Evolutionary conservation across 1,140 invertebrate species (phyloP).

Genomic region (Chymomyza costata): DNA sequence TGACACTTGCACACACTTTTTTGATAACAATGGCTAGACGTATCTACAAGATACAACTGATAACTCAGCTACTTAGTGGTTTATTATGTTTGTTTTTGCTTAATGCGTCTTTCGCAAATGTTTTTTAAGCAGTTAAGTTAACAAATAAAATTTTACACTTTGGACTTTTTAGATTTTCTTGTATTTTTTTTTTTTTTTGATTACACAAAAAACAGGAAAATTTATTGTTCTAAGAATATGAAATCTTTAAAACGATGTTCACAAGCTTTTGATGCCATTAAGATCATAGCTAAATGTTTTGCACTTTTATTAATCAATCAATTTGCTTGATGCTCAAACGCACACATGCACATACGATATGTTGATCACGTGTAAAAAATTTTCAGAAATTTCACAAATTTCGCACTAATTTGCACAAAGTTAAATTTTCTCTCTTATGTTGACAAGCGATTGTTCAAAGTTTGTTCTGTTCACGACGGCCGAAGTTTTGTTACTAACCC

Average conservation of each 20-base stretch:
- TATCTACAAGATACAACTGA: conserved; percentile 45
- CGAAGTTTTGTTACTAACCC: conserved; percentile 63
- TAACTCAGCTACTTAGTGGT: conserved; percentile 44
- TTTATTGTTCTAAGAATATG: conserved; percentile 64
- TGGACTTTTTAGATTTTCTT: conserved; percentile 22
- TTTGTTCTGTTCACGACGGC: conserved; percentile 58
- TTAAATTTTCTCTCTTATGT: too few relatives aligned
- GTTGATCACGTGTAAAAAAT: not conserved
- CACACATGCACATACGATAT: conserved; percentile 3
- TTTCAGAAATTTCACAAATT: conserved; percentile 50
- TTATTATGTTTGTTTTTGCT: conserved; percentile 2
- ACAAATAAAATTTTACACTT: conserved; percentile 20
- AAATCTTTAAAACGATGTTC: conserved; percentile 61
- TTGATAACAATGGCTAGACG: conserved; percentile 2
- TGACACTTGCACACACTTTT: conserved; percentile 11
- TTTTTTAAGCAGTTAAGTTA: conserved; percentile 18
- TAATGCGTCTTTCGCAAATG: conserved; percentile 53
- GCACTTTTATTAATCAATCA: not conserved
- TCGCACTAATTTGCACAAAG: conserved; percentile 39
- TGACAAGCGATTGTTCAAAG: too few relatives aligned
- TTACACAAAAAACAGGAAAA: conserved; percentile 28
- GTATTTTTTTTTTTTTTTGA: conserved; percentile 18
- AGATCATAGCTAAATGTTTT: conserved; percentile 18
- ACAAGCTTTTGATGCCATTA: conserved; percentile 64
- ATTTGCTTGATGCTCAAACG: not conserved